phyloP scores from a whole-genome alignment of 2,888 invertebrate genomes.

The Heliconius charithonia region DNA sequence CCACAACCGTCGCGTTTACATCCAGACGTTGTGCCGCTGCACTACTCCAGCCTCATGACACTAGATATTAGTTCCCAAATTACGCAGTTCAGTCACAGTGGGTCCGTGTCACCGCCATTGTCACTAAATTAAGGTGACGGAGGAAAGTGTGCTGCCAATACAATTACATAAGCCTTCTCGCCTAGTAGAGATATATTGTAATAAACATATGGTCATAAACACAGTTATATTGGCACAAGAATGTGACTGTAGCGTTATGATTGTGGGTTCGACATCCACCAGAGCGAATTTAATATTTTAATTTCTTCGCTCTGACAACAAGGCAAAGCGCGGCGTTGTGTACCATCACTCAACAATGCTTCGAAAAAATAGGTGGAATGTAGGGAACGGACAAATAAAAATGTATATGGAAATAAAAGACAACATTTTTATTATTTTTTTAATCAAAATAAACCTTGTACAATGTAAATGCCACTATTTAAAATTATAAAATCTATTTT shows the following conservation, averaged over 20 bases:
- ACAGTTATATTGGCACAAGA: background rate
- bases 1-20: background rate
- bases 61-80: background rate
- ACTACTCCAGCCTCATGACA: background rate
- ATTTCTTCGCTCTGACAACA: no score
- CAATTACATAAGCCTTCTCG: slow-evolving; percentile 57
- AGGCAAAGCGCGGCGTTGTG: no score
- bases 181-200: slow-evolving; percentile 60
- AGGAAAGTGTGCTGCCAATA: slow-evolving; percentile 39
- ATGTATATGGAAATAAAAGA: no score
- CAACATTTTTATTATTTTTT: background rate
- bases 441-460: background rate
- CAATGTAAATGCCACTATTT: background rate
- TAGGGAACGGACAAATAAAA: no score
- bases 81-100: slow-evolving; percentile 11
- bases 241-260: no score
- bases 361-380: no score
- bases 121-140: slow-evolving; percentile 31
- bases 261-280: no score
- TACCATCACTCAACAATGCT: no score
- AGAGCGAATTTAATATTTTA: no score
- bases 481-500: background rate
- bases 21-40: background rate
- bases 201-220: slow-evolving; percentile 28
- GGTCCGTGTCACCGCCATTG: slow-evolving; percentile 26